These are phyloP conservation scores for Cotesia glomerata DNA, from an alignment of 1,140 invertebrate genomes.

Conservation along the genomic window DNA sequence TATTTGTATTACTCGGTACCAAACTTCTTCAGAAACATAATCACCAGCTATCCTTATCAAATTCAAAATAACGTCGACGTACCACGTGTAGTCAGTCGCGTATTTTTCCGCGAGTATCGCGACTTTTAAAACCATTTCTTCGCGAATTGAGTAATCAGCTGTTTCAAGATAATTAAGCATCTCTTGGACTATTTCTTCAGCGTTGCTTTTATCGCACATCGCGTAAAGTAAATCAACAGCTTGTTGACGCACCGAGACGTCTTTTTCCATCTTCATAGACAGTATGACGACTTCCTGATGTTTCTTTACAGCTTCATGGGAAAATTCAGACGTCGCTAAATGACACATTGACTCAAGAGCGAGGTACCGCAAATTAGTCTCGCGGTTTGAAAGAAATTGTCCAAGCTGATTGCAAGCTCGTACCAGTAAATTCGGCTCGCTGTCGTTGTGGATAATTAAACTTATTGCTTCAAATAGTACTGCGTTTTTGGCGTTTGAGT, in stretches of 20 bases:
- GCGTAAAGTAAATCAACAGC: conserved; percentile 99
- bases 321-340: conserved; percentile 98
- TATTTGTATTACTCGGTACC: conserved; percentile 99
- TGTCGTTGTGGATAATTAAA: conserved; percentile 99
- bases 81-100: conserved; percentile 99
- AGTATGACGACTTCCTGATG: conserved; percentile 99
- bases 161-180: conserved; percentile 99
- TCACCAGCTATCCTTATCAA: conserved; percentile 99
- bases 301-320: conserved; percentile 99
- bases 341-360: conserved; percentile 99
- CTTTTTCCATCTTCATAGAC: conserved; percentile 99
- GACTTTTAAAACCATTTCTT: conserved; percentile 99
- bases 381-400: conserved; percentile 97
- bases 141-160: conserved; percentile 98
- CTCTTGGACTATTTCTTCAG: conserved; percentile 99
- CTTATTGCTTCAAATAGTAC: conserved; percentile 99
- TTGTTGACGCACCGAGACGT: conserved; percentile 97
- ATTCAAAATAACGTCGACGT: conserved; percentile 99
- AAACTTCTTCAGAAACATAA: conserved; percentile 97
- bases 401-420: conserved; percentile 98
- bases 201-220: conserved; percentile 99
- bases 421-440: conserved; percentile 96
- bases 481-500: conserved; percentile 99
- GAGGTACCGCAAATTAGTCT: conserved; percentile 97
- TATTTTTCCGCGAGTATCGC: conserved; percentile 99